These are phyloP conservation scores for Anthrax anthrax DNA, from an alignment of 2,888 invertebrate species.

Conservation along the genomic window DNA sequence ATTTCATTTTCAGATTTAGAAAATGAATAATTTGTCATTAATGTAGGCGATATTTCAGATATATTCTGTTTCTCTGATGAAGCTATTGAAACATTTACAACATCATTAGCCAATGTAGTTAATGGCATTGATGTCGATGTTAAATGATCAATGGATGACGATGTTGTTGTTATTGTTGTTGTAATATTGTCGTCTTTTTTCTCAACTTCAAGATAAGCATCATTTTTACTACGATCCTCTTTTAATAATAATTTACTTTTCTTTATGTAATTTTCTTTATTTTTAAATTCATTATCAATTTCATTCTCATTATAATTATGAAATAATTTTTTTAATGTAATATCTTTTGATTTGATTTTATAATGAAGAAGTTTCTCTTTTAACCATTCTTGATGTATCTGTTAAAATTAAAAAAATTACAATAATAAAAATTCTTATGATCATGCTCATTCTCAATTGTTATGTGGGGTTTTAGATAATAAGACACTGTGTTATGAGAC, in stretches of 20 bases:
- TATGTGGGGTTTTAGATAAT: no score
- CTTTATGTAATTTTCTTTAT: not conserved
- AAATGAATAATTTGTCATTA: no score
- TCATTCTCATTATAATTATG: not conserved
- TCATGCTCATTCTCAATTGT: no score
- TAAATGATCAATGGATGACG: no score
- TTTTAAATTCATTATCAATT: not conserved
- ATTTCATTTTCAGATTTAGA: no score
- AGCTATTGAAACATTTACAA: no score
- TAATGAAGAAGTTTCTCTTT: slow-evolving; percentile 21
- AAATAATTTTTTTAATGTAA: not conserved
- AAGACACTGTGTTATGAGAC: no score
- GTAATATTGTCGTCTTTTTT: slow-evolving; percentile 15
- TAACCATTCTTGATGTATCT: slow-evolving; percentile 35
- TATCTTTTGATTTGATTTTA: slow-evolving; percentile 1
- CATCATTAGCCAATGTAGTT: no score
- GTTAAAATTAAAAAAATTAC: not conserved
- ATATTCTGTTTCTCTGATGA: no score
- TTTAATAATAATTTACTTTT: not conserved
- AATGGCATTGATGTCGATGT: no score
- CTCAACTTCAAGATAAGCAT: slow-evolving; percentile 24
- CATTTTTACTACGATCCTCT: slow-evolving; percentile 21
- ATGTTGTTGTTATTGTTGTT: not conserved
- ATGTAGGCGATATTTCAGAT: no score
- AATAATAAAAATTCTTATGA: not conserved